Percentiles rank a stretch among this genome's conserved stretches.
These are phyloP conservation scores for Myiopsitta monachus DNA, from an alignment of 2,113 vertebrate species.

Conservation along the genomic window DNA sequence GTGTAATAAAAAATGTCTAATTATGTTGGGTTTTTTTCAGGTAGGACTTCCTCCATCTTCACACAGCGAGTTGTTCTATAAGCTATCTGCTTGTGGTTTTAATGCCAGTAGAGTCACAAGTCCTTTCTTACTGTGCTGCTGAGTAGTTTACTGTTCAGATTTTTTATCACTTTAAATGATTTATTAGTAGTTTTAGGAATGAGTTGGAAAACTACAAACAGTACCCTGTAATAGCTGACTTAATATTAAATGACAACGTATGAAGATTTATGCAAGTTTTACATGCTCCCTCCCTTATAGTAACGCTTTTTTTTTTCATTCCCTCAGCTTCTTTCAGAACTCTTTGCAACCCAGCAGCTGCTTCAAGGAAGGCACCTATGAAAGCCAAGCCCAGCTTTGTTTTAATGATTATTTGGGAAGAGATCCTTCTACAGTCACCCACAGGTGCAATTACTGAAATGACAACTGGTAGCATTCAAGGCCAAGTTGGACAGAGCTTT, in stretches of 20 bases:
- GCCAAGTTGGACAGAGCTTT: not conserved
- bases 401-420: not conserved
- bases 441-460: not conserved
- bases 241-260: not conserved
- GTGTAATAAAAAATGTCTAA: not conserved
- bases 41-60: not conserved
- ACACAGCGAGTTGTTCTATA: not conserved
- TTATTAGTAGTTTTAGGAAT: not conserved
- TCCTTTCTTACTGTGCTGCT: not conserved
- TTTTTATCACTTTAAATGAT: not conserved
- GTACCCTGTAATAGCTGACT: not conserved
- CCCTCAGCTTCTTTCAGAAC: not conserved
- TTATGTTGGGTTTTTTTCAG: not conserved
- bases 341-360: not conserved
- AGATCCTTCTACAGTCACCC: not conserved
- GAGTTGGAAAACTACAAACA: not conserved
- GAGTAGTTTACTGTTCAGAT: not conserved
- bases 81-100: not conserved
- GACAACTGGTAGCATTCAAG: not conserved
- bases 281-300: not conserved
- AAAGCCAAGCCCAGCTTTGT: not conserved
- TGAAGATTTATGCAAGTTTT: not conserved
- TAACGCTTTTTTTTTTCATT: not conserved
- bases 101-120: not conserved
- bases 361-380: not conserved